Base-by-base conservation (phyloP, 1,140 invertebrate species). In the Leucophenga varia region DNA sequence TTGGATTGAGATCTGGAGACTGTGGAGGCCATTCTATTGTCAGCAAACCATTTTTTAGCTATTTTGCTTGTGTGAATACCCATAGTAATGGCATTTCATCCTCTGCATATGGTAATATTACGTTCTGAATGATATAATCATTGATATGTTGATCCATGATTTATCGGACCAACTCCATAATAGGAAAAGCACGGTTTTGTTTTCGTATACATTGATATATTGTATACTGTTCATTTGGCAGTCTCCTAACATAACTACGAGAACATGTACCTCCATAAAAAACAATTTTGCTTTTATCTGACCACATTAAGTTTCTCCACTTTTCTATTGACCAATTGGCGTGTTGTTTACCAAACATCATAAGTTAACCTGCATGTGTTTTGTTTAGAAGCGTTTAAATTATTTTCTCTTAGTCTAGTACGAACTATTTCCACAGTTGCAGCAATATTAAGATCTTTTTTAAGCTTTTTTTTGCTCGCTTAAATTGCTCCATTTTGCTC, bases 1-100 rank as follows among this genome's bases (percentile, higher is more conserved):
- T 61, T 6, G 61, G 61, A 53, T 73, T 73, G 16, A 72, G 41
- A 46, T 74, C 69, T 3, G 69, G 61, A 9, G 54, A 59, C 36
- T 70, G 64, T 7, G 59, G 45, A 17, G 67, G 54, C 72, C 60
- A 72, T 6, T 47, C 17, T 43, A 73, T 59, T 54, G 9, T 48
- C n/a, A 14, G 10, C 4, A 38, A 64, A 36, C 34, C 49, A 61
- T 53, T 17, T n/a, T 21, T 59, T 60, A 30, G 49, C 46, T 9
- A 38, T 19, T 42, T 36, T 50, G 3, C 19, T 19, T 2, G 56
- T 61, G 43, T 70, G 63, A 59, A 60, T n/a, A 53, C 44, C 48
- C 54, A 59, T 41, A 16, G 31, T 14, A 58, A 18, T 31, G 59
- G 61, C 61, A 65, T 58, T 37, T 64, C 35, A 16, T 48, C 14